Evolutionary conservation across 2,888 invertebrate species (phyloP).

Genomic region (Mechanitis messenoides): DNA sequence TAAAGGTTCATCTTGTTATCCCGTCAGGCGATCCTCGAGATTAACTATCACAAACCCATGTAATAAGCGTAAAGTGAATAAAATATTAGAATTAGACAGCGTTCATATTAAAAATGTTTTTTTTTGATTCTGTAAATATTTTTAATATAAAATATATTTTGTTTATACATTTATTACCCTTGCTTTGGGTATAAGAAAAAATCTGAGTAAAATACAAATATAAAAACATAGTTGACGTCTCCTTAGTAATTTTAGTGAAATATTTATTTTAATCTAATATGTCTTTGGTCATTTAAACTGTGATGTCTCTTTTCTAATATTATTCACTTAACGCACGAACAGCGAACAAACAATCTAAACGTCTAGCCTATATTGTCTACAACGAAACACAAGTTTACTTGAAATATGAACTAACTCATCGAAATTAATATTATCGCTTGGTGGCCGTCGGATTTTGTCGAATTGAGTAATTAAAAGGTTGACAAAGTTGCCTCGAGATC

Average conservation of each 20-base stretch:
- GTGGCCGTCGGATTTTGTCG: conserved; percentile 34
- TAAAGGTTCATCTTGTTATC: conserved; percentile 7
- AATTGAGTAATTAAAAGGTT: conserved; percentile 42
- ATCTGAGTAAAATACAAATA: too few species aligned
- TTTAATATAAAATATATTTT: neutral
- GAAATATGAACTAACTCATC: conserved; percentile 38
- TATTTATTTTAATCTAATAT: neutral
- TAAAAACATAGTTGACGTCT: too few species aligned
- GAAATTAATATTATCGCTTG: conserved; percentile 30
- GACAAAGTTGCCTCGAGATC: conserved; percentile 35
- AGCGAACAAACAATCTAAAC: conserved; percentile 9
- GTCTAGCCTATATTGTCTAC: conserved; percentile 15
- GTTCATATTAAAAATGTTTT: conserved; percentile 7
- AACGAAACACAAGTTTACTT: conserved; percentile 28
- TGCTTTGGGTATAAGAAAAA: too few species aligned
- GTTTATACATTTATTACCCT: neutral
- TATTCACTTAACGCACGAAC: conserved; percentile 1
- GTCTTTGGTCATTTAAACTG: neutral
- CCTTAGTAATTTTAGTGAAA: too few species aligned
- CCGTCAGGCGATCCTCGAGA: conserved; percentile 3
- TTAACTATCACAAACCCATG: conserved; percentile 3
- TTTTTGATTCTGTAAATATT: neutral
- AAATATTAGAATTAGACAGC: neutral
- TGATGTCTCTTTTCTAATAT: neutral
- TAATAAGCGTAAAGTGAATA: conserved; percentile 7